A percentile compares a stretch with the other conserved stretches of the same genome.
Conservation (phyloP, 2,113 vertebrate genomes). For the Meleagris gallopavo region DNA sequence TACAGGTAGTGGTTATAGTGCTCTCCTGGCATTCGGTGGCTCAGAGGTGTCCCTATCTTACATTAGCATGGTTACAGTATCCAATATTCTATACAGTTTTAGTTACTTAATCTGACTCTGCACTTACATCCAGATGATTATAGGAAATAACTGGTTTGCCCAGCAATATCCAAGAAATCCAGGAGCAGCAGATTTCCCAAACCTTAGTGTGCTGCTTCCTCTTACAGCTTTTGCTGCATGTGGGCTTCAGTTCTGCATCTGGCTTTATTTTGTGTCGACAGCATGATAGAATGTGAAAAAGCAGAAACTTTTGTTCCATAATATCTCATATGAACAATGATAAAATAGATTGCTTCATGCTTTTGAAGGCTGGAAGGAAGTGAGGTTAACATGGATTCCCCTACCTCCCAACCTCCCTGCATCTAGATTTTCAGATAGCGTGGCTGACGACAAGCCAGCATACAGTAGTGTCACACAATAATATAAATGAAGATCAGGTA, state of each 20-base stretch:
- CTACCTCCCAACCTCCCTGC: neutral
- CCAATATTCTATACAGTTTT: neutral
- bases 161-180: neutral
- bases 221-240: neutral
- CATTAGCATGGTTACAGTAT: neutral
- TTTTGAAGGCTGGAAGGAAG: neutral
- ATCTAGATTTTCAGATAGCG: neutral
- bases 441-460: neutral
- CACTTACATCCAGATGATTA: neutral
- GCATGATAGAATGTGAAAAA: neutral
- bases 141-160: neutral
- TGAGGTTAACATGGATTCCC: neutral
- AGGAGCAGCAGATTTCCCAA: neutral
- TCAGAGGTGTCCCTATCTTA: neutral
- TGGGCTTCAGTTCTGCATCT: neutral
- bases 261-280: neutral
- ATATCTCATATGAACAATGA: neutral
- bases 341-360: neutral
- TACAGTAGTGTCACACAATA: neutral
- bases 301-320: neutral
- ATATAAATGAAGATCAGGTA: neutral
- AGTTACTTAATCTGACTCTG: neutral
- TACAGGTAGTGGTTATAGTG: neutral
- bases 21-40: neutral
- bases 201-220: neutral